Base-by-base conservation (phyloP, 2,888 invertebrate species). In the Mythimna albipuncta region DNA sequence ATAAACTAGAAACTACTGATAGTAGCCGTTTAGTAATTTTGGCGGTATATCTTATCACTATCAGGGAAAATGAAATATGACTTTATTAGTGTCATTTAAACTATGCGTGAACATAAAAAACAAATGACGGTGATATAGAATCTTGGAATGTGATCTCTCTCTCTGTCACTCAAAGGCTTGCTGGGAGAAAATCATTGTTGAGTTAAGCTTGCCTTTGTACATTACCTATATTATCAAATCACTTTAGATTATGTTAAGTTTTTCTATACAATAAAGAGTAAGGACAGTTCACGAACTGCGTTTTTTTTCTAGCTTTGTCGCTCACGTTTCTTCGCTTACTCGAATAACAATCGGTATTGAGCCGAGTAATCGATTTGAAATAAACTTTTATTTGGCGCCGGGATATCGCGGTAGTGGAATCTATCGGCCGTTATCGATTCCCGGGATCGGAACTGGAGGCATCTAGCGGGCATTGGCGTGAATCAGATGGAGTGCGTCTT, bases 401-500 rank as follows among this genome's bases (percentile, higher is more conserved):
- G 65, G 69, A 77, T 87, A 87, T 87, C 83, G 76, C 71, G 61
- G 68, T 57, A 59, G 67, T 73, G 69, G 77, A 77, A 82, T 85
- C 85, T 81, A 78, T 82, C 67, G 69, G 55, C 67, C 70, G 72
- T 78, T 88, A 90, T 90, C 90, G 73, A 77, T 70, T 64, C 71
- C 79, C 73, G 87, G 86, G 69, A 88, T 90, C 90, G 75, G 77
- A 65, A 74, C 78, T 77, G 82, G 82, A 81, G 77, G 79, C 82
- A 88, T 85, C 86, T 86, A 78, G 79, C 73, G 82, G 78, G 82
- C 78, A 79, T 77, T 59, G 81, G 75, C 75, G 84, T 88, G 80
- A 86, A 87, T 87, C 85, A 85, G 85, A 83, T 79, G 70, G 75
- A 87, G 85, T 85, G 83, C 73, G 64, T 86, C 79, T 84, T 82